Evolutionary conservation across 2,797 vertebrate genomes (phyloP), one percentile per base, ranked within the genome.

Genomic region (Protosalanx chinensis): DNA sequence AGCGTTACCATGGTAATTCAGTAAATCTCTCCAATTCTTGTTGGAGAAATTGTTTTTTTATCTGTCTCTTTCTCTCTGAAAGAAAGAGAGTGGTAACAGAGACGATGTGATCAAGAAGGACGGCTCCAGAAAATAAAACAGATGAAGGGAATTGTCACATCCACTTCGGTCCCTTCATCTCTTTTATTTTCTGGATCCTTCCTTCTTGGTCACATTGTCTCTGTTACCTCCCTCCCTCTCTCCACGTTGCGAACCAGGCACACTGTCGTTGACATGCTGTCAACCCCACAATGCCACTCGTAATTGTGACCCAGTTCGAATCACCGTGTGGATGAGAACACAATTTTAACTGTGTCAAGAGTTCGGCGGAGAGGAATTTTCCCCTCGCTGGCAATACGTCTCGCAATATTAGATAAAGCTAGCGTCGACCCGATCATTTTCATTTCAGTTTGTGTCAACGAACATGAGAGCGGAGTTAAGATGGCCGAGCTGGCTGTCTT

Each of bases 281-380:
- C 70, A 64, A 72, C 65, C 74, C 62, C 66, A 75, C 75, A 77
- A 78, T 62, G 72, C 68, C 5, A 33, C 67, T 6, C 58, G 67
- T 85, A 78, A 84, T 72, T 76, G 66, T 81, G 86, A 86, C 80
- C 84, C 76, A 80, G 67, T 81, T 88, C 69, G 37, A 23, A 35
- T 7, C 8, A 20, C 41, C 23, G 53, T 16, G 49, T 67, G 70
- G 71, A 75, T 29, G 70, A 76, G 73, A 72, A 15, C 75, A 76
- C 68, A 70, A 37, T 20, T 59, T 56, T 71, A 73, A 71, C 77
- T 77, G 73, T 70, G 68, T 76, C 81, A 77, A 77, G 79, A 83
- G 80, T 81, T 83, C 76, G 79, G 58, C 70, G 72, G 74, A 87
- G 77, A 87, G 79, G 70, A 80, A 85, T 70, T 72, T 46, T 3